Evolutionary conservation across 2,888 invertebrate species (phyloP).

Genomic region (Tholera decimalis): DNA sequence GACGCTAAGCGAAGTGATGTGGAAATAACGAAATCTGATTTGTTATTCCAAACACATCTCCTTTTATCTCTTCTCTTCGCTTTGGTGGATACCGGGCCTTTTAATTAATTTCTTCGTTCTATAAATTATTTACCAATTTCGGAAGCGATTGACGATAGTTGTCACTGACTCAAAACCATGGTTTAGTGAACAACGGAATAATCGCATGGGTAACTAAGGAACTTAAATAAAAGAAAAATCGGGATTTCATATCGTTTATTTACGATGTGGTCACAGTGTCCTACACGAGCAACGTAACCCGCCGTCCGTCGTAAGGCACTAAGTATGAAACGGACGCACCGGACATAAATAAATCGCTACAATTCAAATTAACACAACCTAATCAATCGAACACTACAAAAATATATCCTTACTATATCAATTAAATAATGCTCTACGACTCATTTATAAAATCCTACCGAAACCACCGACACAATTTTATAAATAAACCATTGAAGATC

Average conservation of each 20-base stretch:
- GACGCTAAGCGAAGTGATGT: too few species aligned
- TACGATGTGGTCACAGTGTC: slow-evolving; percentile 79
- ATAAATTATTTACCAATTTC: too few species aligned
- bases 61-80: too few species aligned
- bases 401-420: slow-evolving; percentile 75
- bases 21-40: too few species aligned
- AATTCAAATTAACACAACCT: slow-evolving; percentile 58
- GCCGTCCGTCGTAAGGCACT: slow-evolving; percentile 88
- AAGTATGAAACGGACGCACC: slow-evolving; percentile 84
- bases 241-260: slow-evolving; percentile 74
- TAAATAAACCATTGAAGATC: slow-evolving; percentile 46
- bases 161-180: too few species aligned
- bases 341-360: slow-evolving; percentile 71
- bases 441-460: slow-evolving; percentile 34
- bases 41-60: too few species aligned
- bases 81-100: too few species aligned
- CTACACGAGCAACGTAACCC: slow-evolving; percentile 86
- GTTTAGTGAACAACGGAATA: not conserved
- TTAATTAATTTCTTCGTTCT: too few species aligned
- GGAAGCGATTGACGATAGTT: too few species aligned
- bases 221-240: slow-evolving; percentile 63
- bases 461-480: slow-evolving; percentile 30
- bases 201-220: not conserved
- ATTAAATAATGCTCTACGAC: slow-evolving; percentile 53
- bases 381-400: slow-evolving; percentile 76